These are phyloP conservation scores for Ursus arctos DNA, from an alignment of 2,113 vertebrate species.

Conservation along the genomic window DNA sequence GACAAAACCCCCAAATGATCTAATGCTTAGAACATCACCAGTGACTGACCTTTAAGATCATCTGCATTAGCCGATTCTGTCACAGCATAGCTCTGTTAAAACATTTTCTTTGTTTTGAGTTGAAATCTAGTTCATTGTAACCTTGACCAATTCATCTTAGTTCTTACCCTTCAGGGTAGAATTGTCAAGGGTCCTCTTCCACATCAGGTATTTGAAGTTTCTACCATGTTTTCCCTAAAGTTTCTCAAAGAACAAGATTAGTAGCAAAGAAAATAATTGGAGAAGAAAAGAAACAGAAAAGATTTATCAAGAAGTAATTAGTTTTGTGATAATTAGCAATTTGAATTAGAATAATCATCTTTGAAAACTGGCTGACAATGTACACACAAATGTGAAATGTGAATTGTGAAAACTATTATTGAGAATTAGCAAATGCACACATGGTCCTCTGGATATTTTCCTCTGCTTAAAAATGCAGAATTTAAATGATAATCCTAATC, in stretches of 20 bases:
- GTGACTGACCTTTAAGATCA: neutral
- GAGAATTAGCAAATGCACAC: neutral
- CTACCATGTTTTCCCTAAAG: neutral
- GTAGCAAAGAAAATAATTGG: neutral
- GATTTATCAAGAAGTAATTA: neutral
- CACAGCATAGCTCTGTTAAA: neutral
- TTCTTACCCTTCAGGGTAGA: neutral
- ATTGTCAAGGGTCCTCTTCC: neutral
- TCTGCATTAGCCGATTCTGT: neutral
- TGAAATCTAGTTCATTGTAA: neutral
- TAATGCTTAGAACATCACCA: neutral
- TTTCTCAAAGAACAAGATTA: slow-evolving; percentile 31
- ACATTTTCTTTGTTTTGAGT: slow-evolving; percentile 22
- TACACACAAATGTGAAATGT: neutral
- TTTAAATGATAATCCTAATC: slow-evolving; percentile 16
- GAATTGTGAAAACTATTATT: neutral
- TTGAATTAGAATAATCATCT: slow-evolving; percentile 36
- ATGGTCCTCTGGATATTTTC: neutral
- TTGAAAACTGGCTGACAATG: slow-evolving; percentile 23
- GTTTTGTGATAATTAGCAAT: neutral
- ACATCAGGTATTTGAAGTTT: neutral
- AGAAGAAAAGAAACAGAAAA: slow-evolving; percentile 22
- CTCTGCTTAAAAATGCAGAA: slow-evolving; percentile 1
- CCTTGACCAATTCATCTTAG: neutral
- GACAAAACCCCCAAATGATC: neutral